A percentile compares a stretch with the other conserved stretches of the same genome.
Conservation (phyloP, 2,888 invertebrate species). For the Parnassius orleans region DNA sequence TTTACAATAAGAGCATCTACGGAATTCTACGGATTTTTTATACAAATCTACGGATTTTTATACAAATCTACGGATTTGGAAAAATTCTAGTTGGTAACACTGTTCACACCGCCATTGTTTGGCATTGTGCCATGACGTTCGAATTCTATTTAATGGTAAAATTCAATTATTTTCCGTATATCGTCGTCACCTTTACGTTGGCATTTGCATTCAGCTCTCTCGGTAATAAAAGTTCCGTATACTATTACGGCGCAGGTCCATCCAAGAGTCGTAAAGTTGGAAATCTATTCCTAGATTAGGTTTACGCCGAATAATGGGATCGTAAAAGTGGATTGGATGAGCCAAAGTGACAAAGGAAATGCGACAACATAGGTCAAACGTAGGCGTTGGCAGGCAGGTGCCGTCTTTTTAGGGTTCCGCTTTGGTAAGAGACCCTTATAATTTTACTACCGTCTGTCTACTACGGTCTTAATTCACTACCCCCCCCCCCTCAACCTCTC, state of each 20-base stretch:
- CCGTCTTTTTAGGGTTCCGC: background rate
- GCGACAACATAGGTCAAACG: slow-evolving; percentile 12
- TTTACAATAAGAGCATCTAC: no score
- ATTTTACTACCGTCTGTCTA: no score
- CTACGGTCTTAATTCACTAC: no score
- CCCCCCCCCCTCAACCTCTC: no score
- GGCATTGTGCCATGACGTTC: slow-evolving; percentile 55
- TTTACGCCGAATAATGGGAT: slow-evolving; percentile 54
- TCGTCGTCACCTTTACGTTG: slow-evolving; percentile 36
- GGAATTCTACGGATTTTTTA: no score
- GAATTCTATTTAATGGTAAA: slow-evolving; percentile 44
- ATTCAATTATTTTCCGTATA: slow-evolving; percentile 53
- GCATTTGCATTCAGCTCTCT: slow-evolving; percentile 45
- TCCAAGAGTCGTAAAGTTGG: slow-evolving; percentile 54
- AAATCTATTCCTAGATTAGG: slow-evolving; percentile 59
- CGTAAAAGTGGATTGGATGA: slow-evolving; percentile 57
- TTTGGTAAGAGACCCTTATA: no score
- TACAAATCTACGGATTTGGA: no score
- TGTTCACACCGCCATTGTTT: slow-evolving; percentile 33
- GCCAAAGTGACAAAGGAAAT: slow-evolving; percentile 37
- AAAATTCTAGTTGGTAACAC: no score
- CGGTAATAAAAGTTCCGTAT: slow-evolving; percentile 44
- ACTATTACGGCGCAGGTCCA: slow-evolving; percentile 46
- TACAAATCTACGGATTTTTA: no score
- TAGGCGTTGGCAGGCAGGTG: slow-evolving; percentile 13